Percentiles rank a stretch among this genome's conserved stretches.
Conservation (phyloP, 2,113 vertebrate species). For the Tragulus kanchil region DNA sequence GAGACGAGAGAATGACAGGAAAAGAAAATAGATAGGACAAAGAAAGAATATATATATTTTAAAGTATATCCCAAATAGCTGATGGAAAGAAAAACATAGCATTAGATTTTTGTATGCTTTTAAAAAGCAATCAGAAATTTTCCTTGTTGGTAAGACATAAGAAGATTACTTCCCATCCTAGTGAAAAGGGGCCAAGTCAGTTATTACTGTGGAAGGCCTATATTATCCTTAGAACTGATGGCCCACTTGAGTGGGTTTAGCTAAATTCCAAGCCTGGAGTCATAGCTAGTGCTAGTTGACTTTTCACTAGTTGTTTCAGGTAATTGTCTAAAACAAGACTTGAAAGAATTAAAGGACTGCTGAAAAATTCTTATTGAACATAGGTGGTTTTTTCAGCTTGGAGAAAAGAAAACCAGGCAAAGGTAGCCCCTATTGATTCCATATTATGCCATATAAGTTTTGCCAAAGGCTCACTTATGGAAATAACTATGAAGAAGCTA, state of each 20-base stretch:
- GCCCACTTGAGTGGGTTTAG: neutral
- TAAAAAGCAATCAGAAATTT: slow-evolving; percentile 11
- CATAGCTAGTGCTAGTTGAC: neutral
- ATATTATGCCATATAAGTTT: neutral
- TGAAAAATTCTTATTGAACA: slow-evolving; percentile 38
- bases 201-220: neutral
- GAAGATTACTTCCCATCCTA: slow-evolving; percentile 37
- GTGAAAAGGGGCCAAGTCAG: neutral
- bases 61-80: neutral
- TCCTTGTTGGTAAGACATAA: slow-evolving; percentile 25
- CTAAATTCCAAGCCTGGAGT: slow-evolving; percentile 2
- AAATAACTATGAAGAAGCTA: slow-evolving; percentile 36
- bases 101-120: slow-evolving; percentile 61
- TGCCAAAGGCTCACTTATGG: neutral
- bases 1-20: neutral
- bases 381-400: neutral
- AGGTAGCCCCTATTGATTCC: neutral
- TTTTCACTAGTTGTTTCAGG: slow-evolving; percentile 29
- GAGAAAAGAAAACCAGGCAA: neutral
- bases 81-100: too few relatives aligned
- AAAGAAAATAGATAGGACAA: neutral
- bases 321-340: slow-evolving; percentile 43
- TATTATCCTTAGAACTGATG: neutral
- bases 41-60: neutral
- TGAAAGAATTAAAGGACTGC: slow-evolving; percentile 15